Base-by-base conservation (phyloP, 1,140 invertebrate genomes). In the Himalopsyche phryganea region DNA sequence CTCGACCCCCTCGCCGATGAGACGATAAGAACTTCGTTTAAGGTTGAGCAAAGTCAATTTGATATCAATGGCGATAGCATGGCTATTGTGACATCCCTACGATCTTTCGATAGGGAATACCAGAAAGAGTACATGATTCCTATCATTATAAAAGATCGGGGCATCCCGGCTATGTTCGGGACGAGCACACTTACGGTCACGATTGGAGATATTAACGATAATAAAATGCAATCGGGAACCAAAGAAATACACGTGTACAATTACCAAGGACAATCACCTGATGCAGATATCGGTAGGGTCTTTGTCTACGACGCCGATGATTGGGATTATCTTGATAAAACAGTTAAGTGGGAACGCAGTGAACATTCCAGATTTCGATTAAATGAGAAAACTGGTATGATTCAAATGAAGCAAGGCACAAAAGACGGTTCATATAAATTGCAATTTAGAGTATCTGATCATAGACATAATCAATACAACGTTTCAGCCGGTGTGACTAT, bases 171-270 rank as follows among this genome's bases (percentile, higher is more conserved):
- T 3, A 81, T 83, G 75, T 83, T 83, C 1, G 85, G 83, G 40
- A 85, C 84, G 11, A 83, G 80, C 54, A 86, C 83, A 0, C 66
- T 87, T 9, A 85, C 81, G 2, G 80, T 89, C 6, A 81, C 83
- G 52, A 87, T 89, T 50, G 85, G 85, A 35, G 85, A 84, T 56
- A 77, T 81, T 40, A 88, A 89, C 66, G 85, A 89, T 66, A 88
- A 88, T 67, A 79, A 80, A 64, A 87, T 87, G 80, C 74, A 79
- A 44, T 77, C 83, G n/a, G 86, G 85, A 15, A 77, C 75, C 50
- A 88, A 88, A 66, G 81, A 85, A 6, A 84, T 88, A 10, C 73
- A 83, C 67, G 82, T 88, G 6, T 88, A 88, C 66, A 87, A 86
- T 67, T 88, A 85, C 65, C 82, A 79, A 77, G 80, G 83, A 35